These are phyloP conservation scores for Machimus atricapillus DNA, from an alignment of 2,888 invertebrate species.

Conservation along the genomic window DNA sequence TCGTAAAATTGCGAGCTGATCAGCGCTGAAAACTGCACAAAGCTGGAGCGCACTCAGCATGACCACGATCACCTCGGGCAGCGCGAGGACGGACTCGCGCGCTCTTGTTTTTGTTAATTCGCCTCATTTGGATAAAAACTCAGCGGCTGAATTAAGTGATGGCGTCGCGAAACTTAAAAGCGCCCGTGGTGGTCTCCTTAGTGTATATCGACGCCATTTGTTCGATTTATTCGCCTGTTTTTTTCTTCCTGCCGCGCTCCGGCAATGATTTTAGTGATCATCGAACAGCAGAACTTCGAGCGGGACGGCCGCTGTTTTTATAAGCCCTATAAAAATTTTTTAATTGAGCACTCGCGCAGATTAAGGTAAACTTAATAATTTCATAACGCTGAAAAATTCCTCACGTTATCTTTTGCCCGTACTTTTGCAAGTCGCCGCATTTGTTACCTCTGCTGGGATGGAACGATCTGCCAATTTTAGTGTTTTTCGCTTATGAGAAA, in stretches of 20 bases:
- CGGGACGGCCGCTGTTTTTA: background rate
- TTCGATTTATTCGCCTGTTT: slow-evolving; percentile 13
- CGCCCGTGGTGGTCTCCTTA: slow-evolving; percentile 34
- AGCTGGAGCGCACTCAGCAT: slow-evolving; percentile 17
- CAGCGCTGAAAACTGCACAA: background rate
- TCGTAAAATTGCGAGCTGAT: slow-evolving; percentile 26
- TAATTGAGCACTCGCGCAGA: slow-evolving; percentile 29
- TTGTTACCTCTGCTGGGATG: background rate
- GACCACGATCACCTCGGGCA: slow-evolving; percentile 5
- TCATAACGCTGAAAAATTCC: slow-evolving; percentile 19
- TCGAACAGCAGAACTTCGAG: background rate
- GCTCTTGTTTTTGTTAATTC: background rate
- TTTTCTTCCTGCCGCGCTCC: background rate
- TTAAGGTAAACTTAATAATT: slow-evolving; percentile 37
- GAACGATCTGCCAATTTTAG: background rate
- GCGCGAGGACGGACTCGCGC: background rate
- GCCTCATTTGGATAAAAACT: background rate
- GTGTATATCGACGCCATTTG: slow-evolving; percentile 33
- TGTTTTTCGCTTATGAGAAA: slow-evolving; percentile 32
- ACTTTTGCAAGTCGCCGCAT: background rate
- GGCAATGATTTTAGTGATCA: background rate
- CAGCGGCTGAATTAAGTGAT: slow-evolving; percentile 23
- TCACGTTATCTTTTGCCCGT: slow-evolving; percentile 8
- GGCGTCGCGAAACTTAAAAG: slow-evolving; percentile 40
- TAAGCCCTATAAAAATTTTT: background rate